Base-by-base conservation (phyloP, 2,797 vertebrate species). In the Selene dorsalis region DNA sequence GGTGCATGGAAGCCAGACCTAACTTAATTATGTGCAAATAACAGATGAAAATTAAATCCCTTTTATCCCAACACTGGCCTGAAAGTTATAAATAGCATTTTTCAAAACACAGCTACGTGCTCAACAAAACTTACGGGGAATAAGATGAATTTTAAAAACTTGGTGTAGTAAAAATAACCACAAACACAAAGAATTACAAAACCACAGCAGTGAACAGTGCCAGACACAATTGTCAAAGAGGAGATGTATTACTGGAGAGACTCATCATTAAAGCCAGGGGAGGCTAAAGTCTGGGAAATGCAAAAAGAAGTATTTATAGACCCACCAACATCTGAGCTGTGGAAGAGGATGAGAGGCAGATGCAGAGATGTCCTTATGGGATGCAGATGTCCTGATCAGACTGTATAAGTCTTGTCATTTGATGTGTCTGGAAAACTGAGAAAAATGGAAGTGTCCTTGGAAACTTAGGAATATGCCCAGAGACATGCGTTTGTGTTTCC, bases 281-380 rank as follows among this genome's bases (percentile, higher is more conserved):
- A 57, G 32, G 2, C 17, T 22, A 6, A 6, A 67, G 26, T 41
- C 65, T 9, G 16, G 24, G 30, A 28, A 61, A 62, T 69, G 39
- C 24, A 65, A 75, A 62, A 28, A 22, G 0, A 16, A 3, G 6
- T 84, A 82, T 82, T 67, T 70, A 87, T 68, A 84, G 39, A 76
- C 16, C 4, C 2, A 26, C 43, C 20, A 64, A 76, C 55, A 53
- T 16, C 56, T 24, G 59, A 69, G 9, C 20, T 35, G 4, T 48
- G 22, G 9, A 50, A 75, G 62, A 72, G 20, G 28, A 64, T 39
- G 6, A 43, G 32, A 62, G 55, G 12, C 63, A 63, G n/a, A 77
- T 2, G 3, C 26, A n/a, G 1, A n/a, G 1, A 64, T 43, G 56
- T 5, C 17, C 2, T 0, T 35, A 35, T 8, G 1, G 32, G 32